phyloP scores from a whole-genome alignment of 2,888 invertebrate genomes.

The Ormyrus rosae region DNA sequence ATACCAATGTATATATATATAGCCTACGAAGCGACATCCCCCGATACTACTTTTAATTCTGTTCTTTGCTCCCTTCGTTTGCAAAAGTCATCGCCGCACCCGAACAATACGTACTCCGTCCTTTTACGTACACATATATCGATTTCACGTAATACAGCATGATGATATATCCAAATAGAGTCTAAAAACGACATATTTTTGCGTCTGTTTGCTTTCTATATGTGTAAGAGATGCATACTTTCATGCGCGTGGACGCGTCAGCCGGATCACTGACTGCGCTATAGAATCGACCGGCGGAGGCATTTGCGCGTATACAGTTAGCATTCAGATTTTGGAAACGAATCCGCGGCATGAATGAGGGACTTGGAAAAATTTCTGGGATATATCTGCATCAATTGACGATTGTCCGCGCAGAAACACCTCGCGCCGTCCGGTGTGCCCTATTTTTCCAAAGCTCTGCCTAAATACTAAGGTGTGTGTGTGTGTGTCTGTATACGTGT shows the following conservation, averaged over 20 bases:
- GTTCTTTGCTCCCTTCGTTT: neutral
- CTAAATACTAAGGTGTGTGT: no score
- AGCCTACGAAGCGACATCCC: neutral
- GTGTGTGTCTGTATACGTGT: no score
- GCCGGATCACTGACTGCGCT: no score
- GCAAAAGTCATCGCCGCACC: neutral
- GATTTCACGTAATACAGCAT: conserved; percentile 1
- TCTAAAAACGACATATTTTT: conserved; percentile 5
- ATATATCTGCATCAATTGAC: no score
- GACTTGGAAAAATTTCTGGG: no score
- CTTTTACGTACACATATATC: neutral
- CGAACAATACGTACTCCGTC: neutral
- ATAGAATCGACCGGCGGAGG: no score
- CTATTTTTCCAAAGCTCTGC: no score
- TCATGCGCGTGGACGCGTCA: neutral
- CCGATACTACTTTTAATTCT: neutral
- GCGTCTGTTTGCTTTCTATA: neutral
- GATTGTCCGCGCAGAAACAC: no score
- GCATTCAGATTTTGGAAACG: no score
- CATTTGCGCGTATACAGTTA: no score
- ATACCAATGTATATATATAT: conserved; percentile 3
- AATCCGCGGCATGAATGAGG: no score
- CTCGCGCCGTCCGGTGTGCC: no score
- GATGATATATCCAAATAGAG: neutral
- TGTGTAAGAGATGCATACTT: neutral